Conservation (phyloP, 2,888 invertebrate species). For the Heterodera filipjevi region DNA sequence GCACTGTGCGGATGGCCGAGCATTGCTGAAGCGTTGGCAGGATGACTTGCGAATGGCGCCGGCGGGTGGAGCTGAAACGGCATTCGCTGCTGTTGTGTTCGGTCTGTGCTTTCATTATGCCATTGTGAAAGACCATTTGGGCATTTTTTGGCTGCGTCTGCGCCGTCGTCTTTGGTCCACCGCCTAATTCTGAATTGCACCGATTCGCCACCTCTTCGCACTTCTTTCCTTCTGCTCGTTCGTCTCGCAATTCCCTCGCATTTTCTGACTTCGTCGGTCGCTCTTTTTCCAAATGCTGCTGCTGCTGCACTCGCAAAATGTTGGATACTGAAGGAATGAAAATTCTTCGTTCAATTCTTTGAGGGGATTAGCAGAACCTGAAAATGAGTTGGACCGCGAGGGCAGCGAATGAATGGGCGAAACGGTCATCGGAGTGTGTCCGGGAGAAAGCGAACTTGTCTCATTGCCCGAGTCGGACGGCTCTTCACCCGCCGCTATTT, state of each 20-base stretch:
- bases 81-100: background rate
- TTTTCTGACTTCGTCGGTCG: background rate
- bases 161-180: background rate
- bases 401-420: slow-evolving; percentile 37
- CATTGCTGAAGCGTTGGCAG: background rate
- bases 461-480: slow-evolving; percentile 40
- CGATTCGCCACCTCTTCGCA: background rate
- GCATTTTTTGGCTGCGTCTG: background rate
- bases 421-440: slow-evolving; percentile 35
- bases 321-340: slow-evolving; percentile 20
- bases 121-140: background rate
- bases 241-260: background rate
- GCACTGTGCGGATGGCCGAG: background rate
- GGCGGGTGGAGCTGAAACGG: background rate
- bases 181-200: background rate
- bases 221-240: background rate
- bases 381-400: slow-evolving; percentile 31
- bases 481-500: slow-evolving; percentile 12
- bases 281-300: background rate
- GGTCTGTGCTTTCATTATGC: background rate
- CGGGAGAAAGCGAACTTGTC: slow-evolving; percentile 36
- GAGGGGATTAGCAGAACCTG: background rate
- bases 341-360: no score
- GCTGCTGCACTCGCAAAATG: slow-evolving; percentile 20
- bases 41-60: background rate